These are phyloP conservation scores for Eulemur albifrons DNA, from an alignment of 2,797 vertebrate species.

Conservation along the genomic window DNA sequence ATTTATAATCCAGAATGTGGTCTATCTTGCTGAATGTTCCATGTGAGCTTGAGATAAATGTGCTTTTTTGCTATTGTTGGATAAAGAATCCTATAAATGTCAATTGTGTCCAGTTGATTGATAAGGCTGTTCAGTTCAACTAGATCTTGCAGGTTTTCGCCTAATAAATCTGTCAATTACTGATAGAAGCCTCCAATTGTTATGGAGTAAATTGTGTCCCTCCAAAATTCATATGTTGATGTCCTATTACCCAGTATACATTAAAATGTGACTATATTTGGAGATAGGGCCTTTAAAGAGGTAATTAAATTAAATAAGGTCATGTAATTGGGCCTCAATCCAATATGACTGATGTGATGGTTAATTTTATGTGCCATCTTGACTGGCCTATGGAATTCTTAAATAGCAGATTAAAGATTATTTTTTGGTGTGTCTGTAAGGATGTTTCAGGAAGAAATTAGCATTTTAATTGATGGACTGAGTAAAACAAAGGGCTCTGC, in stretches of 20 bases:
- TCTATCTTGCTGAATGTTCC: not conserved
- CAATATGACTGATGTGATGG: not conserved
- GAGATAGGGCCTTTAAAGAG: not conserved
- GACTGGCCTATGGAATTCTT: not conserved
- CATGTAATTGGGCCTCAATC: not conserved
- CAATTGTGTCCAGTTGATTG: not conserved
- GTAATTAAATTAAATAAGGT: not conserved
- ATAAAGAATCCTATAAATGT: not conserved
- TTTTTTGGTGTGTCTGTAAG: not conserved
- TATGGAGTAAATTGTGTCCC: not conserved
- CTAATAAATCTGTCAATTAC: not conserved
- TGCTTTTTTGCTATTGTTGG: not conserved
- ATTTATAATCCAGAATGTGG: not conserved
- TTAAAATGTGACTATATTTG: not conserved
- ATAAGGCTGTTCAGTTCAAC: not conserved
- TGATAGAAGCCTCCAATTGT: not conserved
- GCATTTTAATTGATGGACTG: not conserved
- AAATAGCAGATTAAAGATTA: not conserved
- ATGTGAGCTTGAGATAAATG: not conserved
- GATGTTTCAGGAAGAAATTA: not conserved
- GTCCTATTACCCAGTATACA: not conserved
- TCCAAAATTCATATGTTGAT: not conserved
- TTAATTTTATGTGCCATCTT: not conserved
- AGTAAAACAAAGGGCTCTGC: not conserved
- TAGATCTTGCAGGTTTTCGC: not conserved